A percentile compares a stretch with the other conserved stretches of the same genome.
phyloP scores from a whole-genome alignment of 2,113 vertebrate species.

The Sisor rabdophorus region DNA sequence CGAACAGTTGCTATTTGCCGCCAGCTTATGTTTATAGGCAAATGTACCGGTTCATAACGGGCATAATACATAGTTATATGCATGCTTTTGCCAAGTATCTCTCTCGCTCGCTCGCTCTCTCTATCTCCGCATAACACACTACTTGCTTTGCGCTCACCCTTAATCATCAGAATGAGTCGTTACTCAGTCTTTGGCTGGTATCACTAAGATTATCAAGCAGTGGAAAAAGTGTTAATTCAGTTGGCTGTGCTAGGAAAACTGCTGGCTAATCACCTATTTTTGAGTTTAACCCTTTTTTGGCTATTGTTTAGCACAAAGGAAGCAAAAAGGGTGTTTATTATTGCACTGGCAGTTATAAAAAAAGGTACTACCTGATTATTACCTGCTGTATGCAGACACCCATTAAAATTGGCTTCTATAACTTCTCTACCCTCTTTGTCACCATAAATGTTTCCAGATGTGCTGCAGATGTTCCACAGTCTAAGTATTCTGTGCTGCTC shows the following conservation, averaged over 20 bases:
- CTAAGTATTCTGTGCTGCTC: not conserved
- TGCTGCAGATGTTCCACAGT: not conserved
- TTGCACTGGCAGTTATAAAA: not conserved
- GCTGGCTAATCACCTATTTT: slow-evolving; percentile 19
- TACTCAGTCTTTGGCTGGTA: slow-evolving; percentile 15
- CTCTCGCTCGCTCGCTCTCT: not conserved
- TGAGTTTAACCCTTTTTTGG: not conserved
- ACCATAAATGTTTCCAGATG: slow-evolving; percentile 45
- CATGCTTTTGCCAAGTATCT: slow-evolving; percentile 54
- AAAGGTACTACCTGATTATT: slow-evolving; percentile 1
- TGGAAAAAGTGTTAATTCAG: slow-evolving; percentile 28
- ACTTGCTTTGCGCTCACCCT: slow-evolving; percentile 46
- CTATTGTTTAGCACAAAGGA: too few species aligned
- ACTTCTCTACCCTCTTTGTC: slow-evolving; percentile 38
- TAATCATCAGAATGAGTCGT: slow-evolving; percentile 31
- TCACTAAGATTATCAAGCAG: not conserved
- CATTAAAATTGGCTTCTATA: slow-evolving; percentile 46
- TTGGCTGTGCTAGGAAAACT: slow-evolving; percentile 11
- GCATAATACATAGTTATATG: slow-evolving; percentile 58
- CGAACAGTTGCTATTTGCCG: slow-evolving; percentile 46
- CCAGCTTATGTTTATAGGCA: slow-evolving; percentile 50
- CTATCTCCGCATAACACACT: not conserved
- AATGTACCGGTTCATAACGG: slow-evolving; percentile 39
- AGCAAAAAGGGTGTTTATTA: not conserved
- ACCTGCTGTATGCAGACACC: not conserved